Base-by-base conservation (phyloP, 2,113 vertebrate genomes). In the Zosterops japonicus region DNA sequence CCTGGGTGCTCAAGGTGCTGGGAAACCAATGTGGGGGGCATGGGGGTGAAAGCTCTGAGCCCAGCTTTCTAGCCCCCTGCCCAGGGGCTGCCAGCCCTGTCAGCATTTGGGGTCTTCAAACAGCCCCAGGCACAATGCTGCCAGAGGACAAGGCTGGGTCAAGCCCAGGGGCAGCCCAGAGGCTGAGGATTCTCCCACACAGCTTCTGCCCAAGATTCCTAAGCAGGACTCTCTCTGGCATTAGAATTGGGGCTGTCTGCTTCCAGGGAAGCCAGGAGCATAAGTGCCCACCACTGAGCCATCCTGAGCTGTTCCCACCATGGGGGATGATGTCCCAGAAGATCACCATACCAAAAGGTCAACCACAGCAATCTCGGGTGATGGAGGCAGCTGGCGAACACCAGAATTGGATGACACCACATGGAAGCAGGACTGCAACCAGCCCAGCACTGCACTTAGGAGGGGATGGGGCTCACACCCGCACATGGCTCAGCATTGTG, bases 221-320 rank as follows among this genome's bases (percentile, higher is more conserved):
- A 13, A 44, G 55, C 49, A 33, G 61, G 19, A 68, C 27, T 24
- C 20, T 83, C 13, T n/a, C 49, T 47, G 50, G 24, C 16, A 1
- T 13, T 27, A 47, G 67, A 76, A 67, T 9, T 2, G 3, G 15
- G 8, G 19, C 16, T 59, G 5, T 61, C 44, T 8, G 6, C 35
- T 47, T 57, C n/a, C 4, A 3, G 35, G 21, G 29, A 47, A 83
- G n/a, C n/a, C 0, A 0, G 21, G 57, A 72, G 44, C 39, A 14
- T 16, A 28, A 10, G 29, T 85, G 60, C 35, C 64, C 8, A 18
- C 41, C 6, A 13, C 25, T 70, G 29, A 72, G 55, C 65, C 46
- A 19, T 13, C 23, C 44, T n/a, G 31, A 83, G 23, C 41, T 80
- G 39, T 80, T 75, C 74, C 44, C 29, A 28, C 5, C 1, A 4